These are phyloP conservation scores for Danio rerio DNA, from an alignment of 2,113 vertebrate genomes.

Conservation along the genomic window DNA sequence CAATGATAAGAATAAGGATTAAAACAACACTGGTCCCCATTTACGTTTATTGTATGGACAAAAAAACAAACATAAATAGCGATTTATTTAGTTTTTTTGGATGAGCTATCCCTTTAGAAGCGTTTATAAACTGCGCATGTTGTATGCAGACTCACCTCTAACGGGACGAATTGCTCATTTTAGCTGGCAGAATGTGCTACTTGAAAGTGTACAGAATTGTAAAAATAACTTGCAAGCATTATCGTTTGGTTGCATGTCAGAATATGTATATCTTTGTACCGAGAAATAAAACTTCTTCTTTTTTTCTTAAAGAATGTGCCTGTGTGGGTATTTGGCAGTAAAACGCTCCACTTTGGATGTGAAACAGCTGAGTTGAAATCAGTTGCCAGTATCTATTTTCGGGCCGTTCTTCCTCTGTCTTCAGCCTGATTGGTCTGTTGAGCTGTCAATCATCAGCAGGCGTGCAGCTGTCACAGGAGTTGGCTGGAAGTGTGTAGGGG, in stretches of 20 bases:
- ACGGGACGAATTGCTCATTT: conserved; percentile 36
- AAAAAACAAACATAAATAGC: neutral
- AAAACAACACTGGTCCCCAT: neutral
- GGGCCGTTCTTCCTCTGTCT: neutral
- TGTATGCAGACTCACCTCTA: conserved; percentile 25
- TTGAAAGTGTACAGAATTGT: conserved; percentile 44
- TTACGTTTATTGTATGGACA: neutral
- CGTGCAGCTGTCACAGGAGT: conserved; percentile 12
- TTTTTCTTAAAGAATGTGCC: conserved; percentile 37
- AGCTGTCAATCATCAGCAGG: conserved; percentile 19
- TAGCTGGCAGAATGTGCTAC: conserved; percentile 7
- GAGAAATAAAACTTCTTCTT: conserved; percentile 67
- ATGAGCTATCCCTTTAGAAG: conserved; percentile 16
- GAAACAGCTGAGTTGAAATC: conserved; percentile 6
- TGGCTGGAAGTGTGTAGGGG: neutral
- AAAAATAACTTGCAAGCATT: conserved; percentile 43
- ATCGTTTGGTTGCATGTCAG: conserved; percentile 61
- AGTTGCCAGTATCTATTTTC: conserved; percentile 22
- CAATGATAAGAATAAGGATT: neutral
- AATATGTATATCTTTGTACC: conserved; percentile 70
- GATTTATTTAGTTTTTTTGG: neutral
- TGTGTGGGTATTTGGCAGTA: conserved; percentile 14
- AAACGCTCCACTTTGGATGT: neutral
- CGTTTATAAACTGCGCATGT: conserved; percentile 19
- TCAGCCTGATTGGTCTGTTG: conserved; percentile 15